Percentiles rank a stretch among this genome's conserved stretches.
These are phyloP conservation scores for Camponotus vicinus DNA, from an alignment of 1,140 invertebrate genomes.

Conservation along the genomic window DNA sequence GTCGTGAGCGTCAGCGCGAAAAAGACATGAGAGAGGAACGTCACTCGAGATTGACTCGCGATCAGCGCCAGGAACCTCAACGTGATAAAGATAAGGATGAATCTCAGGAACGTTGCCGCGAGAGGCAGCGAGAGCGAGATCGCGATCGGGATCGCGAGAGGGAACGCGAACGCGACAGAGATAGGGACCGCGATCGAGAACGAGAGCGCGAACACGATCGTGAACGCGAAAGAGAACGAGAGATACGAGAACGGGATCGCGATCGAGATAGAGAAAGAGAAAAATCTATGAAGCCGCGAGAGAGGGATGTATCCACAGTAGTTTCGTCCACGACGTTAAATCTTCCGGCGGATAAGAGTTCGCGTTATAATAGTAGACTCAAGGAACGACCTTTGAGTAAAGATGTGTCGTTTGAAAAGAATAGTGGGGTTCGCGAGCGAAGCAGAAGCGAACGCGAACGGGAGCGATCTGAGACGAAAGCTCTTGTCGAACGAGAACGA, in stretches of 20 bases:
- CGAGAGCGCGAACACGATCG: slow-evolving; percentile 69
- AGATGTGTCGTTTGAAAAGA: slow-evolving; percentile 76
- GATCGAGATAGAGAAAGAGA: slow-evolving; percentile 76
- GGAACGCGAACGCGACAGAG: slow-evolving; percentile 68
- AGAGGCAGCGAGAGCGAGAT: slow-evolving; percentile 75
- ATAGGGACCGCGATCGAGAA: slow-evolving; percentile 65
- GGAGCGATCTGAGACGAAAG: slow-evolving; percentile 78
- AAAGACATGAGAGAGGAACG: slow-evolving; percentile 79
- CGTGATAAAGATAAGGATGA: slow-evolving; percentile 85
- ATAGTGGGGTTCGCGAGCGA: slow-evolving; percentile 76
- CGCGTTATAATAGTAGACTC: slow-evolving; percentile 75
- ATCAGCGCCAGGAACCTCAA: slow-evolving; percentile 76
- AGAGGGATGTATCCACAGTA: slow-evolving; percentile 65
- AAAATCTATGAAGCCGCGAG: slow-evolving; percentile 64
- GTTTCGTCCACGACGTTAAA: slow-evolving; percentile 58
- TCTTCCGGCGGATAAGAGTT: slow-evolving; percentile 72
- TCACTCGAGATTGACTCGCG: slow-evolving; percentile 78
- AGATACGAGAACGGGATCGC: slow-evolving; percentile 65
- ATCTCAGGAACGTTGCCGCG: slow-evolving; percentile 78
- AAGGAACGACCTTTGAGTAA: slow-evolving; percentile 79
- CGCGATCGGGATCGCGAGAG: slow-evolving; percentile 71
- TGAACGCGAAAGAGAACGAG: slow-evolving; percentile 64
- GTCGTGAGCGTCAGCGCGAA: slow-evolving; percentile 81
- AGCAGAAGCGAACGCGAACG: slow-evolving; percentile 81
- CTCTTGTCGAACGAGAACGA: slow-evolving; percentile 77